Evolutionary conservation across 2,113 vertebrate species (phyloP).

Genomic region (Cepphus grylle): DNA sequence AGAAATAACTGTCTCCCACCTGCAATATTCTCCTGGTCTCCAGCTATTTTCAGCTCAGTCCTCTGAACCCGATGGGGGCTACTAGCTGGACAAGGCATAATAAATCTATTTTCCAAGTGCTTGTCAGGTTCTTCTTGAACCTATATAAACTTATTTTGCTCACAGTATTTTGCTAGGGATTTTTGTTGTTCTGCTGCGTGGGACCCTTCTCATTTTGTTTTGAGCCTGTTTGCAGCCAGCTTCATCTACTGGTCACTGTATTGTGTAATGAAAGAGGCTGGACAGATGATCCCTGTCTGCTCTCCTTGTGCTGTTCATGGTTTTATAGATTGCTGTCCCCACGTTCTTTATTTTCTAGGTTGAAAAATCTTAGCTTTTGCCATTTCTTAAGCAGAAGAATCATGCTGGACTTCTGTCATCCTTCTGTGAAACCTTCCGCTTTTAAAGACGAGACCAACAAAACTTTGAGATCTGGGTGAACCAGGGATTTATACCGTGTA

Average conservation of each 20-base stretch:
- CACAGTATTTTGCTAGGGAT: not conserved
- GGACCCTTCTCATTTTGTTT: not conserved
- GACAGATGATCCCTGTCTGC: not conserved
- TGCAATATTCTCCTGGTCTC: not conserved
- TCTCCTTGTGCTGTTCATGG: not conserved
- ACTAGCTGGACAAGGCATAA: not conserved
- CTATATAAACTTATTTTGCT: not conserved
- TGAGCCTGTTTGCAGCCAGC: not conserved
- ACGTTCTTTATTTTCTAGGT: not conserved
- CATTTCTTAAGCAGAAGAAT: not conserved
- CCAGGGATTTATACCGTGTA: not conserved
- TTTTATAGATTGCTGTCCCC: not conserved
- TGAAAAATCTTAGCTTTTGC: not conserved
- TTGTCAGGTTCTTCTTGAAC: not conserved
- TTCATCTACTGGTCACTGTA: fast-evolving
- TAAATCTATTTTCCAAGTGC: not conserved
- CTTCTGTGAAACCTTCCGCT: not conserved
- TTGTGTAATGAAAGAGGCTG: not conserved
- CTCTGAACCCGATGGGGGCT: not conserved
- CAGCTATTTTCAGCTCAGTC: not conserved
- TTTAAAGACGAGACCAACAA: not conserved
- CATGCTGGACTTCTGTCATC: not conserved
- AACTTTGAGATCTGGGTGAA: not conserved
- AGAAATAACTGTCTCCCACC: not conserved
- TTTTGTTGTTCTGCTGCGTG: not conserved